Evolutionary conservation across 2,888 invertebrate species (phyloP).

Genomic region (Leptinotarsa peninsularis): DNA sequence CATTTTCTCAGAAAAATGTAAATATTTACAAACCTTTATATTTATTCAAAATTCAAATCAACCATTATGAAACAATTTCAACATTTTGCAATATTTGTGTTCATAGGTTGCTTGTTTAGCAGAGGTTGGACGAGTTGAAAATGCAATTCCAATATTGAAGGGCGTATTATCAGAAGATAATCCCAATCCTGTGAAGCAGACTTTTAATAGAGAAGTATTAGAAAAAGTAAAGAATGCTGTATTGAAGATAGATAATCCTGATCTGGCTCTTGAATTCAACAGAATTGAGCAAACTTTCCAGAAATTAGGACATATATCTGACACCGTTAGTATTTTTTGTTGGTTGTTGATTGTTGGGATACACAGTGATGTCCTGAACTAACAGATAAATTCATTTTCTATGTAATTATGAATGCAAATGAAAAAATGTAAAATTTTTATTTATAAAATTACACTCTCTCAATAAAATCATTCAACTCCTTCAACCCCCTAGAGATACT

Average conservation of each 20-base stretch:
- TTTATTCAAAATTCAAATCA: neutral
- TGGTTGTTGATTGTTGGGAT: too few species aligned
- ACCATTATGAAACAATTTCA: neutral
- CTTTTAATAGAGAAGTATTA: slow-evolving; percentile 75
- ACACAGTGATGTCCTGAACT: too few species aligned
- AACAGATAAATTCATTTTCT: too few species aligned
- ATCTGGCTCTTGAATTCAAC: slow-evolving; percentile 70
- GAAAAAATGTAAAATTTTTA: too few species aligned
- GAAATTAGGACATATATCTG: slow-evolving; percentile 68
- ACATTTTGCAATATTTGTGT: neutral
- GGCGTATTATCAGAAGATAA: slow-evolving; percentile 70
- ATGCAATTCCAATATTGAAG: slow-evolving; percentile 73
- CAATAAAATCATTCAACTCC: too few species aligned
- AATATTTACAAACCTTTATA: too few species aligned
- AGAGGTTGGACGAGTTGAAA: slow-evolving; percentile 74
- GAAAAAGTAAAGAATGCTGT: slow-evolving; percentile 68
- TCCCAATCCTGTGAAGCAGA: slow-evolving; percentile 67
- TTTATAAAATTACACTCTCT: too few species aligned
- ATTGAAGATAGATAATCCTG: slow-evolving; percentile 68
- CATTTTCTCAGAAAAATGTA: too few species aligned
- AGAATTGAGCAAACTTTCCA: slow-evolving; percentile 70
- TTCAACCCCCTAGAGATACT: too few species aligned
- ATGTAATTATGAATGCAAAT: too few species aligned
- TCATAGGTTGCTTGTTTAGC: slow-evolving; percentile 70
- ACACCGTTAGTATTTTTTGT: slow-evolving; percentile 47